A percentile compares a stretch with the other conserved stretches of the same genome.
phyloP scores from a whole-genome alignment of 2,888 invertebrate species.

The Rhopalosiphum nymphaeae region DNA sequence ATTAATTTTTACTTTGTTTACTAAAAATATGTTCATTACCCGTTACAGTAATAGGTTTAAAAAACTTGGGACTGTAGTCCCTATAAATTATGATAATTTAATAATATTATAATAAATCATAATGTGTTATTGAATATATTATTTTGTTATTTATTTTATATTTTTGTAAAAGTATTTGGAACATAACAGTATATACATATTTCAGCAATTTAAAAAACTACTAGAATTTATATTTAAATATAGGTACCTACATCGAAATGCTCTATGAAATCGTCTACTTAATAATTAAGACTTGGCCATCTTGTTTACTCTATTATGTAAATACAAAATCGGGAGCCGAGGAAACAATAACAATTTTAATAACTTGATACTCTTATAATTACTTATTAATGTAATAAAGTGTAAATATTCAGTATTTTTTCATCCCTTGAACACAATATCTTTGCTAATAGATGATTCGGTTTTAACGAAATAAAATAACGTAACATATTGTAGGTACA shows the following conservation, averaged over 20 bases:
- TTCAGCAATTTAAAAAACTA: not conserved
- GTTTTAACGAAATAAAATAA: not conserved
- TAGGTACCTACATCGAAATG: not conserved
- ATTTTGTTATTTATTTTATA: not conserved
- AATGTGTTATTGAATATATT: not conserved
- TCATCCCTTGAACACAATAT: not conserved
- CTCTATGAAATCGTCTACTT: not conserved
- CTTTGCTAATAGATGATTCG: not conserved
- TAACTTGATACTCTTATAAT: not conserved
- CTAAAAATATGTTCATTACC: not conserved
- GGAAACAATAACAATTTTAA: not conserved
- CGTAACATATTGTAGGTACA: not conserved
- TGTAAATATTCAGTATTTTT: not conserved
- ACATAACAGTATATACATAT: not conserved
- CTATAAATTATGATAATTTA: not conserved
- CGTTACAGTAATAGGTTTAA: not conserved
- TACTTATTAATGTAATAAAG: not conserved
- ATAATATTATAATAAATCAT: not conserved
- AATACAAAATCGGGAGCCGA: too few species aligned
- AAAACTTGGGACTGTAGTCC: not conserved
- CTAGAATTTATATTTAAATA: not conserved
- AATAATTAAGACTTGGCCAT: not conserved
- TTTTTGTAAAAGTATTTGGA: not conserved
- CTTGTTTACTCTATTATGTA: too few species aligned
- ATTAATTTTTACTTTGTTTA: not conserved